Percentiles rank a stretch among this genome's conserved stretches.
Evolutionary conservation across 2,113 vertebrate species (phyloP).

Genomic region (Syrmaticus mikado): DNA sequence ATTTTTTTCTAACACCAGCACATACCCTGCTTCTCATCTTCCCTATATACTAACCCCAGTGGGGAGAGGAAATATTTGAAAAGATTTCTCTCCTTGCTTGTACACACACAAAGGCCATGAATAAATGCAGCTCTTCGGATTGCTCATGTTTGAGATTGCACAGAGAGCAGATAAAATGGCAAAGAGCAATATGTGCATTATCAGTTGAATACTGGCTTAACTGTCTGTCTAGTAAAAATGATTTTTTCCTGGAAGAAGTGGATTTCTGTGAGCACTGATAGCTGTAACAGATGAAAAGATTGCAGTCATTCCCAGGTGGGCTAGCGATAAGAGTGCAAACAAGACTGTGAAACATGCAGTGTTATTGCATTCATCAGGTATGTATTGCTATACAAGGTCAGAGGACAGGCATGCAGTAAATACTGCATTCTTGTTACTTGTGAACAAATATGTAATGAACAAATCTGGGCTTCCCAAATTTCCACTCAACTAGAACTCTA

Average conservation of each 20-base stretch:
- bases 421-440: not conserved
- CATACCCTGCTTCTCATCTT: not conserved
- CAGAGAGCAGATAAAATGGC: not conserved
- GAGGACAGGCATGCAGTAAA: not conserved
- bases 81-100: not conserved
- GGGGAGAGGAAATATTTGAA: not conserved
- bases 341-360: not conserved
- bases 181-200: not conserved
- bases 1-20: not conserved
- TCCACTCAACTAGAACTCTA: not conserved
- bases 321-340: not conserved
- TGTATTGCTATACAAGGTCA: not conserved
- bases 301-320: not conserved
- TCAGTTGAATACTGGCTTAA: not conserved
- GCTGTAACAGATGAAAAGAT: not conserved
- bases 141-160: not conserved
- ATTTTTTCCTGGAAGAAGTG: not conserved
- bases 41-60: not conserved
- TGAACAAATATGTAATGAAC: not conserved
- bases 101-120: not conserved
- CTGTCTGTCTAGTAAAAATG: not conserved
- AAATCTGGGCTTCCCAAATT: not conserved
- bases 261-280: not conserved
- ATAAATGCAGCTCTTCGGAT: not conserved
- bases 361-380: fast-evolving